Conservation (phyloP, 2,888 invertebrate species). For the Xanthorhoe spadicearia region DNA sequence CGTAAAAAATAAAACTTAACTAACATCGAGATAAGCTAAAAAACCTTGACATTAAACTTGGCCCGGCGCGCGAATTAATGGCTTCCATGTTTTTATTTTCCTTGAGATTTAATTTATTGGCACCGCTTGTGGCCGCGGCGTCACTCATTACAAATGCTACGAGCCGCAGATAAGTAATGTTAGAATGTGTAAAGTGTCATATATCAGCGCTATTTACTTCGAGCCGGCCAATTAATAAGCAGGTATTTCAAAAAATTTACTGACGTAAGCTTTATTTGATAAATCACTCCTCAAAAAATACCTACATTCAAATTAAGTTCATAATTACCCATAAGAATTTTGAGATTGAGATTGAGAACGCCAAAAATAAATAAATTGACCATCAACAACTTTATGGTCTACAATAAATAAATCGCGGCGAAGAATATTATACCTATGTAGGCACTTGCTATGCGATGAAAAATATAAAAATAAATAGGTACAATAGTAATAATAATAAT, state of each 20-base stretch:
- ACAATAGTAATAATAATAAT: too few species aligned
- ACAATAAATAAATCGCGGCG: constrained; percentile 10
- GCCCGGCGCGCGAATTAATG: constrained; percentile 84
- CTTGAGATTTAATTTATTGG: constrained; percentile 84
- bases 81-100: constrained; percentile 85
- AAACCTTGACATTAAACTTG: constrained; percentile 85
- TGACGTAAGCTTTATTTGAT: constrained; percentile 62
- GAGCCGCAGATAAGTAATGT: constrained; percentile 73
- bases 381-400: constrained; percentile 19
- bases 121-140: constrained; percentile 73
- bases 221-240: constrained; percentile 68
- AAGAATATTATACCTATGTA: constrained; percentile 3
- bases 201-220: constrained; percentile 77
- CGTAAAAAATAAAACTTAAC: constrained; percentile 78
- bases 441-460: constrained; percentile 20
- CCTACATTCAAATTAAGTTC: constrained; percentile 30
- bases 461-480: constrained; percentile 19
- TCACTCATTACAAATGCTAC: constrained; percentile 80
- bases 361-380: constrained; percentile 13
- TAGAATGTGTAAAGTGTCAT: constrained; percentile 80
- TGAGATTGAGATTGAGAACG: constrained; percentile 27
- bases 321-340: constrained; percentile 30
- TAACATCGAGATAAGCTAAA: constrained; percentile 82
- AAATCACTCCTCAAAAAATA: constrained; percentile 38
- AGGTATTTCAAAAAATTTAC: constrained; percentile 54